A percentile compares a stretch with the other conserved stretches of the same genome.
These are phyloP conservation scores for Rhea pennata DNA, from an alignment of 2,113 vertebrate species.

Conservation along the genomic window DNA sequence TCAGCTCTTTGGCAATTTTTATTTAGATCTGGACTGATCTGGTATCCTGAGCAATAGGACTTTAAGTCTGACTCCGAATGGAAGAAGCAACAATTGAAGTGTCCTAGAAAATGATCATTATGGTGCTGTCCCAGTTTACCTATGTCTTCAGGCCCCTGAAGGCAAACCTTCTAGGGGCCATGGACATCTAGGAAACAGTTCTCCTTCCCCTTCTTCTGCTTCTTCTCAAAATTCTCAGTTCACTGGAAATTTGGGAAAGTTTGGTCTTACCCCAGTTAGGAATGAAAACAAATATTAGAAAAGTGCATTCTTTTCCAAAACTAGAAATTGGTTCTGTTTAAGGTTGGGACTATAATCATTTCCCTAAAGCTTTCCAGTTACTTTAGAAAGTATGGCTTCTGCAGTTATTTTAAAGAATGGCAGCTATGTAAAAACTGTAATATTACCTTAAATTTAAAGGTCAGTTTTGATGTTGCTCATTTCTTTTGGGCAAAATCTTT, in stretches of 20 bases:
- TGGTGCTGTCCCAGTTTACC: not conserved
- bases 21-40: not conserved
- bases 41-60: not conserved
- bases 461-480: not conserved
- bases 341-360: not conserved
- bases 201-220: not conserved
- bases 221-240: not conserved
- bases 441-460: not conserved
- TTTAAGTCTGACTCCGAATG: not conserved
- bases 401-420: not conserved
- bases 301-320: not conserved
- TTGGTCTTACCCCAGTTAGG: not conserved
- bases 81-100: not conserved
- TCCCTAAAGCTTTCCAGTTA: not conserved
- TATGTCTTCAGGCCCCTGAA: not conserved
- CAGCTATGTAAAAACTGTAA: not conserved
- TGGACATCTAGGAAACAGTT: not conserved
- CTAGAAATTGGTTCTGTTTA: not conserved
- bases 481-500: not conserved
- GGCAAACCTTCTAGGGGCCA: not conserved
- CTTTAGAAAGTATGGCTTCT: not conserved
- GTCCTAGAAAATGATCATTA: not conserved
- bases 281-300: not conserved
- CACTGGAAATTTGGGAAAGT: not conserved
- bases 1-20: not conserved